phyloP scores from a whole-genome alignment of 2,888 invertebrate genomes.

The Epistrophe eligans region DNA sequence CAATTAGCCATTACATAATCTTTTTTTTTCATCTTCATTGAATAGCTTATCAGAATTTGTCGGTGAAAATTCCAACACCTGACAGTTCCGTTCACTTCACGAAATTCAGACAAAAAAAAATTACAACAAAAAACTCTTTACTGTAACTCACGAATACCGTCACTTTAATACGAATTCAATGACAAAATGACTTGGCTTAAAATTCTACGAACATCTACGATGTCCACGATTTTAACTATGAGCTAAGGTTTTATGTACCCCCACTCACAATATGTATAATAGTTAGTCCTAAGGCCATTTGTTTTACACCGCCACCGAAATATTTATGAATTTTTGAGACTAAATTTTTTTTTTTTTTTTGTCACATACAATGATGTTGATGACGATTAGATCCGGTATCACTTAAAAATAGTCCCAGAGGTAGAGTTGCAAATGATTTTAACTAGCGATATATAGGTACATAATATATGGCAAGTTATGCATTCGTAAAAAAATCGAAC shows the following conservation, averaged over 20 bases:
- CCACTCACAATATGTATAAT: neutral
- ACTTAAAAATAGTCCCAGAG: neutral
- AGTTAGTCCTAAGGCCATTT: conserved; percentile 8
- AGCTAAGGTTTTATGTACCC: conserved; percentile 7
- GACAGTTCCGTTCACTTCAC: conserved; percentile 22
- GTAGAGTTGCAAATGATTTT: neutral
- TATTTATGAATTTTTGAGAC: conserved; percentile 21
- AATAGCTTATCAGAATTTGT: neutral
- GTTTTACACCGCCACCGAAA: conserved; percentile 30
- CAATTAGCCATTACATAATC: conserved; percentile 67
- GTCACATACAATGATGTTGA: conserved; percentile 4
- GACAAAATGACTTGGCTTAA: conserved; percentile 48
- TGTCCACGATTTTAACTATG: neutral
- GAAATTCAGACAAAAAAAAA: conserved; percentile 31
- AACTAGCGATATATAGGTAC: too few relatives aligned
- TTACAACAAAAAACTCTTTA: neutral
- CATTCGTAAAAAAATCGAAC: too few relatives aligned
- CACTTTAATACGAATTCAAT: conserved; percentile 16
- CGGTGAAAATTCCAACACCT: conserved; percentile 50
- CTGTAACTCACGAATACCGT: conserved; percentile 32
- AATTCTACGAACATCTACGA: neutral
- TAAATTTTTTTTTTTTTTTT: neutral
- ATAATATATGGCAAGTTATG: too few relatives aligned
- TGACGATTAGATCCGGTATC: conserved; percentile 59
- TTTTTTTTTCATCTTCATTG: conserved; percentile 43